These are phyloP conservation scores for western clawed frog (Xenopus tropicalis) DNA, from an alignment of 2,113 vertebrate genomes.

Conservation along the genomic window DNA sequence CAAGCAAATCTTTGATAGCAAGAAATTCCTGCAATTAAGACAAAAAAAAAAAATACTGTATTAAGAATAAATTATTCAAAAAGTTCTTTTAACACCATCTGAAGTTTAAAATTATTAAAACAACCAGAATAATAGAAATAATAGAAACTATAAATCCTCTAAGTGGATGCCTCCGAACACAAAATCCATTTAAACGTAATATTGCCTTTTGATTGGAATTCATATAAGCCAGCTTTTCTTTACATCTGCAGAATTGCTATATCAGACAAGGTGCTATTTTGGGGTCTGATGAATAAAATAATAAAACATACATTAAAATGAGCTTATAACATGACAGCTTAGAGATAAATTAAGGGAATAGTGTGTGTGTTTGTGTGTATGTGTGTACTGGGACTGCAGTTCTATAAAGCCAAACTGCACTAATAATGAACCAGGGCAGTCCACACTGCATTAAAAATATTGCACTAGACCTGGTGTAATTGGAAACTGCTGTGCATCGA, in stretches of 20 bases:
- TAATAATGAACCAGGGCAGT: not conserved
- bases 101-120: constrained; percentile 8
- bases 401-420: too few relatives aligned
- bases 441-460: not conserved
- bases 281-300: too few relatives aligned
- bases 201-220: not conserved
- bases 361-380: too few relatives aligned
- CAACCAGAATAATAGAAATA: not conserved
- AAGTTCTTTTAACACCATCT: constrained; percentile 20
- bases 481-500: not conserved
- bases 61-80: constrained; percentile 34
- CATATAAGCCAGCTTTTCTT: too few relatives aligned
- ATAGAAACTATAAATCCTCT: not conserved
- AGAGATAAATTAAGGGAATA: too few relatives aligned
- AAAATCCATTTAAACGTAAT: not conserved
- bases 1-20: too few relatives aligned
- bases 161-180: not conserved
- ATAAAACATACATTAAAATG: too few relatives aligned
- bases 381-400: too few relatives aligned
- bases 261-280: too few relatives aligned
- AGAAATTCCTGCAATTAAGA: too few relatives aligned
- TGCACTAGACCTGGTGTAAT: not conserved
- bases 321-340: too few relatives aligned
- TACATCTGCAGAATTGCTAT: too few relatives aligned
- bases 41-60: not conserved